These are phyloP conservation scores for Orestias chungarensis DNA, from an alignment of 2,797 vertebrate genomes.

Conservation along the genomic window DNA sequence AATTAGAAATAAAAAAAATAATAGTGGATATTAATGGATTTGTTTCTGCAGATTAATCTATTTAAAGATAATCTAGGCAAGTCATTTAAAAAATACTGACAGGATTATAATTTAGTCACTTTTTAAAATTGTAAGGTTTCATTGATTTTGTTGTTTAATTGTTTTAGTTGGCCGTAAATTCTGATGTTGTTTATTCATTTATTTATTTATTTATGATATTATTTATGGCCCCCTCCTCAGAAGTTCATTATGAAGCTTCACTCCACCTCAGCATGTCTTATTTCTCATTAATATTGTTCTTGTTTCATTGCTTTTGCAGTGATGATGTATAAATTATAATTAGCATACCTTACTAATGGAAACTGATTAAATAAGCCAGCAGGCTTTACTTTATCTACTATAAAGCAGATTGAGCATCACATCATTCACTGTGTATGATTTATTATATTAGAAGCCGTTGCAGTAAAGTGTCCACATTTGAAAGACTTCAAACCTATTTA, in stretches of 20 bases:
- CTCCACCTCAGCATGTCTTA: background rate
- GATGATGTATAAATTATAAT: slow-evolving; percentile 5
- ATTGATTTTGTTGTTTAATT: background rate
- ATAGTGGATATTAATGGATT: no score
- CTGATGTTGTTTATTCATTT: no score
- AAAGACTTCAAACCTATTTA: slow-evolving; percentile 1
- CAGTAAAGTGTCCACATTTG: slow-evolving; percentile 2
- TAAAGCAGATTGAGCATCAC: slow-evolving; percentile 1
- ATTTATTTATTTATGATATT: no score
- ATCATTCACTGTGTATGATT: slow-evolving; percentile 1
- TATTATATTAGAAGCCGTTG: slow-evolving; percentile 3
- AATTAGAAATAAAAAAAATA: no score
- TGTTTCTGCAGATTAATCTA: no score
- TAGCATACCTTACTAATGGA: slow-evolving; percentile 3
- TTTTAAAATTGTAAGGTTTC: background rate
- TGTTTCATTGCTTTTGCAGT: slow-evolving; percentile 1
- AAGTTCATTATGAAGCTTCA: slow-evolving; percentile 1
- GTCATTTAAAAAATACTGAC: background rate
- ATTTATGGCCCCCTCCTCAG: background rate
- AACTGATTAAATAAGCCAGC: slow-evolving; percentile 1
- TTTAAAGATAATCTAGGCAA: no score
- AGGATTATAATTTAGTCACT: background rate
- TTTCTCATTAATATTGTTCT: background rate
- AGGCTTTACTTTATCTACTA: background rate
- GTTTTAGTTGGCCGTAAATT: background rate